Evolutionary conservation across 2,113 vertebrate species (phyloP), one percentile per base, ranked within the genome.

Genomic region (Saccopteryx leptura): DNA sequence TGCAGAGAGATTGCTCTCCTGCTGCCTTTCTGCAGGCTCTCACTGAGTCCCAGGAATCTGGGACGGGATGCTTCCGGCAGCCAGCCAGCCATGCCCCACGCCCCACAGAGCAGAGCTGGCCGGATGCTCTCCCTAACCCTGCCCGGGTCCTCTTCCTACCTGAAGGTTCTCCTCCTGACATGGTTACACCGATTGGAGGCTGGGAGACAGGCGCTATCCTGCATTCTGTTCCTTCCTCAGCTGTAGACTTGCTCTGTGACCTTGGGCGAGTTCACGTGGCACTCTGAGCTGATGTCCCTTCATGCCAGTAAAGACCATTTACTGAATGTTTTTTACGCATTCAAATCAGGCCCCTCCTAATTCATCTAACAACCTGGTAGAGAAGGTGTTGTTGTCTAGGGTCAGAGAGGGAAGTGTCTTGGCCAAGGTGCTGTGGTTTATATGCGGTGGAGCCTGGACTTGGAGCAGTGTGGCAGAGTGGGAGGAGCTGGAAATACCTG

Each of bases 1-100:
- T 89, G 78, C 91, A 93, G 90, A 76, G 11, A 75, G 68, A 97
- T 96, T 96, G 72, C 2, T 54, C 26, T 60, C 97, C 74, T 1
- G 58, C 96, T 97, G 93, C 88, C 96, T 97, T 74, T 56, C 96
- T 92, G 66, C 58, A 26, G 94, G 26, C 14, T 93, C 28, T 93
- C 88, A 56, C 84, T 74, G 85, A 90, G 79, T 58, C 79, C 54
- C 10, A 66, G 46, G 46, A 93, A 88, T 83, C 94, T 69, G 26
- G 71, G 78, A 88, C 46, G 17, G 2, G 15, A 31, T 63, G 87
- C 31, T 24, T 23, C 68, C 60, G 79, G 79, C 54, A 87, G 71
- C 1, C 39, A 69, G 85, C 81, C 84, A 94, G 60, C 31, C 24
- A 10, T 48, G 17, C 56, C 66, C 68, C n/a, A 8, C 1, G n/a